Evolutionary conservation across 1,140 invertebrate species (phyloP), one percentile per base, ranked within the genome.

Genomic region (Pygmarrhopalites habei): DNA sequence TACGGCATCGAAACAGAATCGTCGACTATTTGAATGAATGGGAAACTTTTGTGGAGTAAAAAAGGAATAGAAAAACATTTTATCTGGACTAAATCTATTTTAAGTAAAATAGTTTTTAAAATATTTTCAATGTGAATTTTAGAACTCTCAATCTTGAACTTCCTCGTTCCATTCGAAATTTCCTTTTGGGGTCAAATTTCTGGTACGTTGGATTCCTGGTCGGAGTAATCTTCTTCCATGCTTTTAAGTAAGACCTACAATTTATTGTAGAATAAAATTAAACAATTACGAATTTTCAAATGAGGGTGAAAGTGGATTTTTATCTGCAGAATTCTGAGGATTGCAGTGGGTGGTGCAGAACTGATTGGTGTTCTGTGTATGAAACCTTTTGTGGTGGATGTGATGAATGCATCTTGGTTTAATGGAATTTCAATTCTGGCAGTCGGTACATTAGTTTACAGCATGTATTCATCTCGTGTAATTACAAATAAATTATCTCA

Each of bases 381-480:
- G 4, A 52, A 64, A 52, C 64, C 53, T 15, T 60, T 71, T 19
- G 12, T 65, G 2, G 0, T 15, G 15, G 49, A 25, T 0, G 44
- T 52, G 1, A 1, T 14, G 2, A 3, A 47, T 2, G 15, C 39
- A 17, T n/a, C 19, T 21, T 19, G 44, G 51, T 25, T 59, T 49
- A 12, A 35, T 32, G 30, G 28, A 26, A 47, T 28, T 32, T 15
- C 29, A 32, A 12, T 58, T 10, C 61, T 65, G 43, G 65, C 62
- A 2, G 21, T 70, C 25, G 19, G 46, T 14, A 61, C 46, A 10
- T 43, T 68, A 30, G 10, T 68, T 3, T 71, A 71, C 47, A 51
- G 29, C 3, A 58, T 71, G 47, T 71, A 68, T 32, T 53, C 64
- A 17, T 71, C 66, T 2, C 26, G 66, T 29, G n/a, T n/a, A n/a